Percentiles rank a stretch among this genome's conserved stretches.
Evolutionary conservation across 2,888 invertebrate species (phyloP).

Genomic region (Gari tellinella): DNA sequence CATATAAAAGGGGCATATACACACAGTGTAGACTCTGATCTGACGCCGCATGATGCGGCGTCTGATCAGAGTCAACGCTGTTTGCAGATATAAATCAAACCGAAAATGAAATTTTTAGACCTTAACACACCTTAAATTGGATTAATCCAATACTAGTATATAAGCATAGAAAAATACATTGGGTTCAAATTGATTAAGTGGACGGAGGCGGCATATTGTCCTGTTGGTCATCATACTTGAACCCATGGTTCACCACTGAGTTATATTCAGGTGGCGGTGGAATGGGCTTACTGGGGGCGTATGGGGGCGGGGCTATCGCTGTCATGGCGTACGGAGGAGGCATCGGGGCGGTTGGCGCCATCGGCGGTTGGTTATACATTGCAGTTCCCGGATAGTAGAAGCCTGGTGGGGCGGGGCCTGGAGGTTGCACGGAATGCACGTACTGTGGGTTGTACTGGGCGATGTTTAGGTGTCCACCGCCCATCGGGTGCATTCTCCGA

Average conservation of each 20-base stretch:
- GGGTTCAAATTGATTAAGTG: neutral
- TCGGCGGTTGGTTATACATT: constrained; percentile 6
- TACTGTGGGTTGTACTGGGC: constrained; percentile 42
- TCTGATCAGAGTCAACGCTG: no score
- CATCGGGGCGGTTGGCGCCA: constrained; percentile 51
- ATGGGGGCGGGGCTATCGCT: constrained; percentile 49
- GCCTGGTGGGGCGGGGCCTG: neutral
- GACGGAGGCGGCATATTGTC: constrained; percentile 15
- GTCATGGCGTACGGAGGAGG: constrained; percentile 53
- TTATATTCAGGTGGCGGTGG: constrained; percentile 51
- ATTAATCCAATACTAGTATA: no score
- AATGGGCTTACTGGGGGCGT: constrained; percentile 22
- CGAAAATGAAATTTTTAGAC: neutral
- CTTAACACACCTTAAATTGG: neutral
- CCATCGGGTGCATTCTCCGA: constrained; percentile 7
- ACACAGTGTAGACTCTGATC: no score
- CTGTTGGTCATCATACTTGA: neutral
- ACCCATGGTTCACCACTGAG: constrained; percentile 23
- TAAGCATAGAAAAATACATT: neutral
- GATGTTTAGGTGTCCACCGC: neutral
- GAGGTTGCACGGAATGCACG: constrained; percentile 15
- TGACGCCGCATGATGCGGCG: no score
- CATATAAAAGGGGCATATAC: no score
- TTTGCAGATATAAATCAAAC: no score
- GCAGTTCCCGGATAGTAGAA: constrained; percentile 18